A percentile compares a stretch with the other conserved stretches of the same genome.
phyloP scores from a whole-genome alignment of 2,797 vertebrate genomes.

The Epinephelus awoara region DNA sequence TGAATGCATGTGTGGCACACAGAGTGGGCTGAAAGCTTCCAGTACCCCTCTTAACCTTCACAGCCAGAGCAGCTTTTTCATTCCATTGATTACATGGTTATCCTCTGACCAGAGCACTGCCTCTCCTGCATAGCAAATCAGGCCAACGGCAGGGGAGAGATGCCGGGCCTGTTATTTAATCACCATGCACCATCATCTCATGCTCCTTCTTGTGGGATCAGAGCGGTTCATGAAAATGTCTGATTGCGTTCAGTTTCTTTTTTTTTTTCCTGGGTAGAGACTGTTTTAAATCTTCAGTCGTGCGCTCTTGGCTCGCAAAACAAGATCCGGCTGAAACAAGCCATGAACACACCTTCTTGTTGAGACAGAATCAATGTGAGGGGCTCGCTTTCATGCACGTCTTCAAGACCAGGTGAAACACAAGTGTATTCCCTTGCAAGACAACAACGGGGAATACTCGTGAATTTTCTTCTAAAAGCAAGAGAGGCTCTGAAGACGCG shows the following conservation, averaged over 20 bases:
- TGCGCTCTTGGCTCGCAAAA: background rate
- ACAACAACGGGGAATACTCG: conserved; percentile 69
- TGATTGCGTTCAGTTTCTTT: conserved; percentile 42
- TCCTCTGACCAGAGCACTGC: conserved; percentile 80
- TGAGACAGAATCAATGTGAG: conserved; percentile 58
- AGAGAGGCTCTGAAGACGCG: conserved; percentile 49
- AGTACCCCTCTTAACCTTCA: conserved; percentile 83
- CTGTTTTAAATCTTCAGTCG: conserved; percentile 22
- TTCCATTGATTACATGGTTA: conserved; percentile 85
- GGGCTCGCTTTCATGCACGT: conserved; percentile 50
- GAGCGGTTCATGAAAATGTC: conserved; percentile 40
- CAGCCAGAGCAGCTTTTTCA: conserved; percentile 79
- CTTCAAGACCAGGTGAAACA: conserved; percentile 58
- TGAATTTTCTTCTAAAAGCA: conserved; percentile 54
- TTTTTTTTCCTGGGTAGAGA: conserved; percentile 26
- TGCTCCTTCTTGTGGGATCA: conserved; percentile 58
- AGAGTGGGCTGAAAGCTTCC: conserved; percentile 70
- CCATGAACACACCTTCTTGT: conserved; percentile 36
- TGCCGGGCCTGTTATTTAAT: conserved; percentile 76
- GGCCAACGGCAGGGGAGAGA: conserved; percentile 68
- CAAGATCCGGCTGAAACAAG: conserved; percentile 30
- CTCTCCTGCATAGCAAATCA: conserved; percentile 80
- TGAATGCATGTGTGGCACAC: conserved; percentile 61
- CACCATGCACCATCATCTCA: conserved; percentile 69
- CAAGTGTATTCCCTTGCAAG: conserved; percentile 53